phyloP scores from a whole-genome alignment of 2,797 vertebrate species.

The Lithobates pipiens region DNA sequence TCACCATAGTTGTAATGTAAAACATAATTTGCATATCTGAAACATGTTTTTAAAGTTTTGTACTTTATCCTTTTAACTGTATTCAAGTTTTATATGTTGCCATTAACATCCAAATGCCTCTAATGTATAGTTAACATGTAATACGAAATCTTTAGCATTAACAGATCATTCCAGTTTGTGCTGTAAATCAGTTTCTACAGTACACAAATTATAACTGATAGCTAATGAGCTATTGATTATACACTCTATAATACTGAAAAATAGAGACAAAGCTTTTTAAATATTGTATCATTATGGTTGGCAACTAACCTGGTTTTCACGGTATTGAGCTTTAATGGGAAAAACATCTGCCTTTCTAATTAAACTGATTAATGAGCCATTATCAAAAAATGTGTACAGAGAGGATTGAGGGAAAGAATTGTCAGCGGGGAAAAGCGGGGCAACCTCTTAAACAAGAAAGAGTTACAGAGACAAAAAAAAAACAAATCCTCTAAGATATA shows the following conservation, averaged over 20 bases:
- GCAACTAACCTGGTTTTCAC: neutral
- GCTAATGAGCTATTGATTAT: neutral
- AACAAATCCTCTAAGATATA: too few species aligned
- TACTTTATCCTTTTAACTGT: too few species aligned
- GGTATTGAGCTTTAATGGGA: neutral
- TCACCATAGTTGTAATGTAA: neutral
- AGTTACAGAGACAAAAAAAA: too few species aligned
- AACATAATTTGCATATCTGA: neutral
- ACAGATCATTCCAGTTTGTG: neutral
- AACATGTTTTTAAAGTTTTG: too few species aligned
- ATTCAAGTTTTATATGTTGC: neutral
- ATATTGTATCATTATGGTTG: constrained; percentile 29
- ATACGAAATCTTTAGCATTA: neutral
- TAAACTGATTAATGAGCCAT: constrained; percentile 43
- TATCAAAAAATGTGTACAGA: constrained; percentile 15
- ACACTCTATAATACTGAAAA: neutral
- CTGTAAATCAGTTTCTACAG: neutral
- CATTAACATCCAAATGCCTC: neutral
- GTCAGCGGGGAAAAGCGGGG: constrained; percentile 10
- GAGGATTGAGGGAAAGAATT: neutral
- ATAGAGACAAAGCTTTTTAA: constrained; percentile 8
- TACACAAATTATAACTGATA: neutral
- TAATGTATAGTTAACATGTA: neutral
- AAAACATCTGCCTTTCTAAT: constrained; percentile 46
- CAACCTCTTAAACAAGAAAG: neutral